Percentiles rank a stretch among this genome's conserved stretches.
Conservation (phyloP, 2,888 invertebrate genomes). For the Lepetodrilus schrolli region DNA sequence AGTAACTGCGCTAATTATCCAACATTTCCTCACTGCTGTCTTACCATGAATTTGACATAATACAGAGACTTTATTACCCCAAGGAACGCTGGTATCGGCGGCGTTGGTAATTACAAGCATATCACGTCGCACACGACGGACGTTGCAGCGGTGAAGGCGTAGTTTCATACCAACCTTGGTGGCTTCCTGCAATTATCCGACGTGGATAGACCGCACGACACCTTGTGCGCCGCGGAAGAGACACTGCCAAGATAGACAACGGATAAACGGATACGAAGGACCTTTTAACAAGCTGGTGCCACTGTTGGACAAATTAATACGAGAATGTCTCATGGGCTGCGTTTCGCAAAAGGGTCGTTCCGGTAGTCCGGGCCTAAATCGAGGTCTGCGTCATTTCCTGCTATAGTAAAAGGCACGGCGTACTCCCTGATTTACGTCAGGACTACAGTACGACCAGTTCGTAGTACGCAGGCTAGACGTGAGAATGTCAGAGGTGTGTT, state of each 20-base stretch:
- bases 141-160: neutral
- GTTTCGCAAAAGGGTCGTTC: no score
- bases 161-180: slow-evolving; percentile 20
- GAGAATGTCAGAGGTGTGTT: no score
- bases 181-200: slow-evolving; percentile 23
- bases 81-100: slow-evolving; percentile 6
- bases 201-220: slow-evolving; percentile 22
- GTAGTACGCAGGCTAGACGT: no score
- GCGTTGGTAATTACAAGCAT: slow-evolving; percentile 28
- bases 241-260: neutral
- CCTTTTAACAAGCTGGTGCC: slow-evolving; percentile 24
- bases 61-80: slow-evolving; percentile 27
- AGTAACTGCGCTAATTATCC: slow-evolving; percentile 26
- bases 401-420: no score
- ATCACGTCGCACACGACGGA: slow-evolving; percentile 25
- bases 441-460: no score
- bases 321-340: no score
- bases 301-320: slow-evolving; percentile 10
- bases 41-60: slow-evolving; percentile 28
- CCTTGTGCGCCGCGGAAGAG: slow-evolving; percentile 12
- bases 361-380: no score
- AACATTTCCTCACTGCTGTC: slow-evolving; percentile 22
- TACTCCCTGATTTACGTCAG: no score
- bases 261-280: slow-evolving; percentile 14
- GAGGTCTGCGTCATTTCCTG: no score